These are phyloP conservation scores for Malthinus seriepunctatus DNA, from an alignment of 2,888 invertebrate genomes.

Conservation along the genomic window DNA sequence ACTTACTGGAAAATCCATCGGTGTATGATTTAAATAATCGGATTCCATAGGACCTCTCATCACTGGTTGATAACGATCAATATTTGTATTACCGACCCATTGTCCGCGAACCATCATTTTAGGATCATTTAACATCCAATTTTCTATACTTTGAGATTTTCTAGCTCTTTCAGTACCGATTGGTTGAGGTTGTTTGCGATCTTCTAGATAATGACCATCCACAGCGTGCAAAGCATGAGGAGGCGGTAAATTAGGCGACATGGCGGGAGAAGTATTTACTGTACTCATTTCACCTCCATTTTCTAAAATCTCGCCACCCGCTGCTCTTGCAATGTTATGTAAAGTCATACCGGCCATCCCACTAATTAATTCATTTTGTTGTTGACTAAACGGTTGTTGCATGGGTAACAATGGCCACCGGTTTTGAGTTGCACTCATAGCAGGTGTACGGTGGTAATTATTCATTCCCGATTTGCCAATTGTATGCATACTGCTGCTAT, in stretches of 20 bases:
- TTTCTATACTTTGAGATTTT: constrained; percentile 56
- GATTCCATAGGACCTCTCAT: constrained; percentile 45
- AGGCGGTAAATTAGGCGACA: constrained; percentile 51
- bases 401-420: constrained; percentile 48
- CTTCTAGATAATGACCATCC: constrained; percentile 50
- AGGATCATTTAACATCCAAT: constrained; percentile 55
- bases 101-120: constrained; percentile 41
- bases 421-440: constrained; percentile 36
- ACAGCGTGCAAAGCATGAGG: constrained; percentile 35
- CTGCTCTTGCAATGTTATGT: constrained; percentile 47
- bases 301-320: constrained; percentile 50
- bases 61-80: constrained; percentile 40
- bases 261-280: constrained; percentile 57
- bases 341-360: constrained; percentile 52
- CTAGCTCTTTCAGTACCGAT: constrained; percentile 84
- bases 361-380: constrained; percentile 47
- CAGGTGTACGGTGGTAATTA: constrained; percentile 30
- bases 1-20: constrained; percentile 47
- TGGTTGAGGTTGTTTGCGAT: constrained; percentile 63
- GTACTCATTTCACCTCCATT: constrained; percentile 55
- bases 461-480: constrained; percentile 29
- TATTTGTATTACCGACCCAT: constrained; percentile 24
- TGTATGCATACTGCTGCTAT: constrained; percentile 24
- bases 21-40: constrained; percentile 55
- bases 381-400: constrained; percentile 46